Conservation (phyloP, 2,113 vertebrate genomes). For the Phasianus colchicus region DNA sequence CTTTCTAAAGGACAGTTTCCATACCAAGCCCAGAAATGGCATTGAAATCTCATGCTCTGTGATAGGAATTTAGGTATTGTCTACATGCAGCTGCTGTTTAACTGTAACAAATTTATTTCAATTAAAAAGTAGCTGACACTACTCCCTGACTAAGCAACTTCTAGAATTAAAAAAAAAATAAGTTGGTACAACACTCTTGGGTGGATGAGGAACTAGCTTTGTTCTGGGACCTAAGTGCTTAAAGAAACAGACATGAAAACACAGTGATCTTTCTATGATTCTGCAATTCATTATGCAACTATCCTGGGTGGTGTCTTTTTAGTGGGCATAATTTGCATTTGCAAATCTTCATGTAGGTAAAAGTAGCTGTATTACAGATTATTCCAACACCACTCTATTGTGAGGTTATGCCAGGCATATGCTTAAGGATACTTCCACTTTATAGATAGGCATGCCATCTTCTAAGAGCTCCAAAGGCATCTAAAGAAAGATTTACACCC, state of each 20-base stretch:
- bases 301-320: not conserved
- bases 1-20: not conserved
- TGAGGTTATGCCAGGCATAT: not conserved
- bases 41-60: fast-evolving
- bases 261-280: not conserved
- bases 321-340: not conserved
- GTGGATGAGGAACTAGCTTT: not conserved
- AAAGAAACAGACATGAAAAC: not conserved
- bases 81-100: not conserved
- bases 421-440: not conserved
- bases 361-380: not conserved
- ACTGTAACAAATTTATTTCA: not conserved
- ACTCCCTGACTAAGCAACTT: not conserved
- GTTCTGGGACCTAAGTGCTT: not conserved
- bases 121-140: not conserved
- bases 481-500: slow-evolving; percentile 39
- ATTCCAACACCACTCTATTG: not conserved
- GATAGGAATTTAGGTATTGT: not conserved
- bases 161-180: not conserved
- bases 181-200: not conserved
- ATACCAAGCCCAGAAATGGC: not conserved
- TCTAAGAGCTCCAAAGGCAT: slow-evolving; percentile 7
- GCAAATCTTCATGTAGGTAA: not conserved
- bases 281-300: not conserved
- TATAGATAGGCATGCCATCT: not conserved